Evolutionary conservation across 2,888 invertebrate species (phyloP).

Genomic region (Spodoptera picta): DNA sequence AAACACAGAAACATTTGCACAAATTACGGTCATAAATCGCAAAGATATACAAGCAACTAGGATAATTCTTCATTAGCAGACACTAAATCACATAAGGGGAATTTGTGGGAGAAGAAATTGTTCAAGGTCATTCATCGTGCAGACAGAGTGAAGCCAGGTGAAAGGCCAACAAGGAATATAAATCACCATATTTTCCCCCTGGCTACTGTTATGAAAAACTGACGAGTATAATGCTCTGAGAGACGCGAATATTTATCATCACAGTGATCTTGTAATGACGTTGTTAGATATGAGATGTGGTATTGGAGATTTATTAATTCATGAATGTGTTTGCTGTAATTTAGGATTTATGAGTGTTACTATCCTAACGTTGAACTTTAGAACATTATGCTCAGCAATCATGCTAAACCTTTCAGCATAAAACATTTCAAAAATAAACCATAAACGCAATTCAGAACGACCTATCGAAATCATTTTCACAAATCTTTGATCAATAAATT

Average conservation of each 20-base stretch:
- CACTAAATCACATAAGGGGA: constrained; percentile 26
- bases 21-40: constrained; percentile 3
- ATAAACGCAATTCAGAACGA: no score
- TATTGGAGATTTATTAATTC: neutral
- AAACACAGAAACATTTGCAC: no score
- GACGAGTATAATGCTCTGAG: constrained; percentile 38
- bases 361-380: no score
- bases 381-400: no score
- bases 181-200: constrained; percentile 56
- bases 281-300: constrained; percentile 8
- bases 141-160: constrained; percentile 43
- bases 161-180: constrained; percentile 53
- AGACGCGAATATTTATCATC: constrained; percentile 47
- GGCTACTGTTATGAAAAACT: constrained; percentile 58
- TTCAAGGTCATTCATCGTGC: constrained; percentile 34
- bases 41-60: constrained; percentile 9
- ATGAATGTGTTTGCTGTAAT: no score
- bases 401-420: no score
- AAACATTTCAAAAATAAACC: no score
- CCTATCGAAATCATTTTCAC: no score
- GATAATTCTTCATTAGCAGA: constrained; percentile 33
- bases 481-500: no score
- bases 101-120: constrained; percentile 3
- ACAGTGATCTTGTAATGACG: constrained; percentile 53
- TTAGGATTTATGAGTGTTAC: no score